Conservation (phyloP, 2,113 vertebrate genomes). For the Xiphophorus couchianus region DNA sequence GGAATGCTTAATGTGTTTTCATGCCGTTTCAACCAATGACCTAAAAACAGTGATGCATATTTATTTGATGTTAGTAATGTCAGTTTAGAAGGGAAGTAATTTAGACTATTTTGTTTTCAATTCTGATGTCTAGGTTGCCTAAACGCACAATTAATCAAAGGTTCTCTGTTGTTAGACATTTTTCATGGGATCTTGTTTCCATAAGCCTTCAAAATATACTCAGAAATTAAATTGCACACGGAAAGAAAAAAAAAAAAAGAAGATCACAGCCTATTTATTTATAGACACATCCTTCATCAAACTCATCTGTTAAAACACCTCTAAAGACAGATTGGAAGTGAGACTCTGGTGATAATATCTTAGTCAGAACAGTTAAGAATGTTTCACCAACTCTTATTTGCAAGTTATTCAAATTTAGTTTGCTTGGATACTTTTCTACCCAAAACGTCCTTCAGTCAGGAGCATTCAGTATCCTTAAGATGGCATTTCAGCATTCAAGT, state of each 20-base stretch:
- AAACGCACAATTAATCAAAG: neutral
- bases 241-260: neutral
- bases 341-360: neutral
- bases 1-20: neutral
- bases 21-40: neutral
- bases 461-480: too few relatives aligned
- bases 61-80: neutral
- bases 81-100: neutral
- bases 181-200: neutral
- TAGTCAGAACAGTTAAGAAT: neutral
- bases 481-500: too few relatives aligned
- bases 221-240: neutral
- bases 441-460: too few relatives aligned
- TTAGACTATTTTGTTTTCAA: neutral
- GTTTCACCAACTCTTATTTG: neutral
- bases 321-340: neutral
- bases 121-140: neutral
- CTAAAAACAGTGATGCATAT: neutral
- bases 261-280: neutral
- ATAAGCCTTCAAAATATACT: neutral
- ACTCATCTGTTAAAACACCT: neutral
- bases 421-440: neutral
- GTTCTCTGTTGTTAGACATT: neutral
- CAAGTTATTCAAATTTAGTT: neutral
- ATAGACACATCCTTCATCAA: neutral